phyloP scores from a whole-genome alignment of 2,113 vertebrate genomes.

The Catharus minimus region DNA sequence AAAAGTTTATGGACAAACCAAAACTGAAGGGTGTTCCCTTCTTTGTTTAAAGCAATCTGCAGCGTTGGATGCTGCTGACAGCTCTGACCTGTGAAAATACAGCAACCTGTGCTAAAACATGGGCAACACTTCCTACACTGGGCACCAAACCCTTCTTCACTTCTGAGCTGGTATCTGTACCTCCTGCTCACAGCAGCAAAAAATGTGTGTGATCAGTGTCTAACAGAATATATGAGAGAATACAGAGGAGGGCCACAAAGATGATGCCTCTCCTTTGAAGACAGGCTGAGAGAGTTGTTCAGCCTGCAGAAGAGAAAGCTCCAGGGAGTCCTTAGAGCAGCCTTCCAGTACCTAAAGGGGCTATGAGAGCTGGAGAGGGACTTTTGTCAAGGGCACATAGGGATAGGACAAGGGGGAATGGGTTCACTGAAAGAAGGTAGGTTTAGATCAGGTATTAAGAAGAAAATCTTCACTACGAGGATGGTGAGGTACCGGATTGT shows the following conservation, averaged over 20 bases:
- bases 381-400: neutral
- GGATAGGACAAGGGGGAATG: neutral
- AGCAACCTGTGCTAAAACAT: neutral
- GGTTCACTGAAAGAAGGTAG: neutral
- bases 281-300: neutral
- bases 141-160: neutral
- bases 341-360: neutral
- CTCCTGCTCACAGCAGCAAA: neutral
- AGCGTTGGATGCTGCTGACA: fast-evolving
- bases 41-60: neutral
- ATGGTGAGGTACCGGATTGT: neutral
- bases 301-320: neutral
- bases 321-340: neutral
- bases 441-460: neutral
- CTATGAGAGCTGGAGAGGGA: neutral
- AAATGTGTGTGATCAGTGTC: neutral
- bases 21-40: neutral
- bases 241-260: neutral
- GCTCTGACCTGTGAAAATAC: neutral
- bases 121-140: neutral
- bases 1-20: neutral
- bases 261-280: neutral
- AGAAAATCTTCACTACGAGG: neutral
- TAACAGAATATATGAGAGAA: neutral
- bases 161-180: neutral